These are phyloP conservation scores for Tenthredo distinguenda DNA, from an alignment of 2,888 invertebrate genomes.

Conservation along the genomic window DNA sequence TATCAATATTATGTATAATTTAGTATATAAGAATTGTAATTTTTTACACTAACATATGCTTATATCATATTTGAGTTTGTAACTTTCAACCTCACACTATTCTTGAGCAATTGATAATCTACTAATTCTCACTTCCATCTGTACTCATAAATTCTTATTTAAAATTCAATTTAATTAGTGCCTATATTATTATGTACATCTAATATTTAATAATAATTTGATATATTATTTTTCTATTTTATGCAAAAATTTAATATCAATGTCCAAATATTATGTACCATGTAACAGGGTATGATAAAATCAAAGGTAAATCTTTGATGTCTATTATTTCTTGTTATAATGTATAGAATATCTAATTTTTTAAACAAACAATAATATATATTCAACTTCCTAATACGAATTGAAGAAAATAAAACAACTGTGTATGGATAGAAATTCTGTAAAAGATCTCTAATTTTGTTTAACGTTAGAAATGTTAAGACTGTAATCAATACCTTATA, in stretches of 20 bases:
- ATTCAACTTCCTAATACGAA: constrained; percentile 8
- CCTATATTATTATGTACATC: constrained; percentile 34
- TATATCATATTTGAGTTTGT: constrained; percentile 32
- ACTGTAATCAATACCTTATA: constrained; percentile 46
- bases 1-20: constrained; percentile 34
- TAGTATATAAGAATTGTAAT: constrained; percentile 36
- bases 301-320: constrained; percentile 31
- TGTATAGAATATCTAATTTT: constrained; percentile 40
- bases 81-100: constrained; percentile 31
- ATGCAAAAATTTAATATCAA: constrained; percentile 12
- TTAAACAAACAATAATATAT: constrained; percentile 12
- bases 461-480: constrained; percentile 25
- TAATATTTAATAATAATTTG: constrained; percentile 40
- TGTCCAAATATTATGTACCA: constrained; percentile 28
- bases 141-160: constrained; percentile 13
- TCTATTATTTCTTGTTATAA: constrained; percentile 36
- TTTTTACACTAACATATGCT: constrained; percentile 36
- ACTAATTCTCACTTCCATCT: constrained; percentile 24
- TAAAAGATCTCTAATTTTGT: constrained; percentile 43
- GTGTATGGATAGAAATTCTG: constrained; percentile 11
- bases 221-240: constrained; percentile 43
- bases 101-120: constrained; percentile 20
- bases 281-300: constrained; percentile 27
- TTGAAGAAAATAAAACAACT: constrained; percentile 21
- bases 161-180: constrained; percentile 25